A percentile compares a stretch with the other conserved stretches of the same genome.
Conservation (phyloP, 2,888 invertebrate genomes). For the Microplitis deprimator region DNA sequence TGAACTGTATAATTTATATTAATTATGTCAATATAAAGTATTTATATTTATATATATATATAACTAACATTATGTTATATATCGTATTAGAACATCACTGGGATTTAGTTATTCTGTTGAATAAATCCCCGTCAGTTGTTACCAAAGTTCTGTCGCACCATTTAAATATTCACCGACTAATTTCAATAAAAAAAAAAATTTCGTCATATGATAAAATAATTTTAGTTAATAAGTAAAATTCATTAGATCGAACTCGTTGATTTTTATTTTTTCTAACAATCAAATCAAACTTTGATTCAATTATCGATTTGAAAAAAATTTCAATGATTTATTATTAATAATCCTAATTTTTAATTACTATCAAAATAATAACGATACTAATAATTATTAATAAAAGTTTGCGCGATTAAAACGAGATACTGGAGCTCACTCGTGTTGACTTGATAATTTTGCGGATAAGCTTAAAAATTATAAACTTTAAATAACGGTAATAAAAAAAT, state of each 20-base stretch:
- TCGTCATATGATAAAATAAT: not conserved
- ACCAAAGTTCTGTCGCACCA: not conserved
- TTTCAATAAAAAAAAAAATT: not conserved
- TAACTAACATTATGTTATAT: not conserved
- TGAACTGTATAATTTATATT: slow-evolving; percentile 50
- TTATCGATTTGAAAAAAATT: not conserved
- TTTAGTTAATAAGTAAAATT: not conserved
- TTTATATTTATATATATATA: slow-evolving; percentile 24
- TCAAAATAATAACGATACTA: not conserved
- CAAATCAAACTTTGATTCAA: slow-evolving; percentile 15
- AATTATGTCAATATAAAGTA: slow-evolving; percentile 48
- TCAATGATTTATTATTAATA: no score
- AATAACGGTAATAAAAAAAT: not conserved
- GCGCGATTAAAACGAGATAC: slow-evolving; percentile 16
- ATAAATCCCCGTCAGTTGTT: not conserved
- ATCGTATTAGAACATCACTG: not conserved
- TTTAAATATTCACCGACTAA: slow-evolving; percentile 7
- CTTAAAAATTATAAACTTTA: not conserved
- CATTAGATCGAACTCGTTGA: slow-evolving; percentile 8
- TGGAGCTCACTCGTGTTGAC: not conserved
- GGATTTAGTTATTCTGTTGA: not conserved
- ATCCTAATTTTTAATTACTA: not conserved
- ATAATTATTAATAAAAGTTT: slow-evolving; percentile 16
- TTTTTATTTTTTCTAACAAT: slow-evolving; percentile 5
- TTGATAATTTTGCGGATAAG: not conserved